Evolutionary conservation across 2,888 invertebrate genomes (phyloP), one percentile per base, ranked within the genome.

Genomic region (Barypeithes pellucidus): DNA sequence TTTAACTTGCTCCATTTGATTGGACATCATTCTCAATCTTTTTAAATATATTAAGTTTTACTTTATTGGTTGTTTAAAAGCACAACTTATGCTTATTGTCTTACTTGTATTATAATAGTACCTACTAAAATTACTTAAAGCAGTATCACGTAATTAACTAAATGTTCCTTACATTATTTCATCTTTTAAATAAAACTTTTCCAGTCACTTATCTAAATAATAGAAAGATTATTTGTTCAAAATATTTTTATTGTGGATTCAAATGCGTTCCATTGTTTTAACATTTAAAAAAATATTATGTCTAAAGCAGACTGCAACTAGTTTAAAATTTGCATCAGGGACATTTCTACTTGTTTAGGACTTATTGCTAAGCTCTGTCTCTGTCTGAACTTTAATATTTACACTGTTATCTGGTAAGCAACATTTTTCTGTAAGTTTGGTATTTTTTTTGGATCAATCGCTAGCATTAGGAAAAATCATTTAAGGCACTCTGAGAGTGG

Each of bases 1-100:
- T 71, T 88, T 54, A 54, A 87, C 83, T 72, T 77, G 67, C 12
- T 77, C 75, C 61, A 73, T 67, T 57, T n/a, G 4, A 5, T 50
- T n/a, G 1, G 24, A n/a, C 50, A 50, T 50, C n/a, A 12, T 16
- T 43, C 7, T 43, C 4, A 1, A 29, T 9, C 29, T 29, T 7
- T 7, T 29, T 29, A 8, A 24, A 24, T 24, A 24, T 24, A 24
- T 24, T 24, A 24, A 24, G 5, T 4, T 24, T 4, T 4, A 24
- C 3, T 24, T 24, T 5, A 24, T 5, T 24, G 24, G 8, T 29
- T 5, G 29, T 29, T 29, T 29, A 24, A 24, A 24, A 24, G 24
- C 24, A 4, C 3, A 4, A 4, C 5, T 24, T 24, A 4, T 24
- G 5, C 36, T 36, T 36, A 9, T 36, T 36, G 8, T 36, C 8